Conservation (phyloP, 2,888 invertebrate species). For the Cordylochernes scorpioides region DNA sequence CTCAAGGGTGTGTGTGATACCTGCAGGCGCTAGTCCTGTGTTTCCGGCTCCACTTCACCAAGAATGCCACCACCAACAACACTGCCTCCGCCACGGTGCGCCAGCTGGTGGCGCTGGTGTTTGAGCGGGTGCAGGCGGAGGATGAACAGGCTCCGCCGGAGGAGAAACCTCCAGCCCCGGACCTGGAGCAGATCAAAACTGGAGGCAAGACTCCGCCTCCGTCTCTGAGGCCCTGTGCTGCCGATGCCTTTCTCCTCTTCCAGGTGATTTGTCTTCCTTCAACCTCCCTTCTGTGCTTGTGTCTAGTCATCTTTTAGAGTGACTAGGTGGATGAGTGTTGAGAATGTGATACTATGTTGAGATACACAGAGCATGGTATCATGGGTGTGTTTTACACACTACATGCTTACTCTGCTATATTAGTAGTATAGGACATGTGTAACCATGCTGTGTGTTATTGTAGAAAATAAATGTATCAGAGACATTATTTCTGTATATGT, state of each 20-base stretch:
- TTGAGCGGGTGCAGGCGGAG: slow-evolving; percentile 38
- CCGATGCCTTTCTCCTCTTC: slow-evolving; percentile 79
- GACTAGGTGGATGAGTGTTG: too few species aligned
- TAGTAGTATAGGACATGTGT: too few species aligned
- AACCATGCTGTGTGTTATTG: too few species aligned
- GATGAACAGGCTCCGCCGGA: slow-evolving; percentile 5
- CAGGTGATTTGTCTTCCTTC: too few species aligned
- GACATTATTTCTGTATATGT: too few species aligned
- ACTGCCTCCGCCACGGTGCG: slow-evolving; percentile 92
- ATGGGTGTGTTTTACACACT: too few species aligned
- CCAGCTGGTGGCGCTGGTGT: slow-evolving; percentile 71
- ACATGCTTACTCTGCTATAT: too few species aligned
- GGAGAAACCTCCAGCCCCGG: slow-evolving; percentile 26
- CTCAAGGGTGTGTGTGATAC: slow-evolving; percentile 2
- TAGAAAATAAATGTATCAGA: too few species aligned
- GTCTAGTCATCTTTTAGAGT: too few species aligned
- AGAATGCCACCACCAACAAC: slow-evolving; percentile 79
- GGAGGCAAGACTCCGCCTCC: slow-evolving; percentile 48
- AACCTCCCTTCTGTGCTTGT: too few species aligned
- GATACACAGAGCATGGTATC: too few species aligned
- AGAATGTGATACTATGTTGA: too few species aligned
- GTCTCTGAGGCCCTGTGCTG: slow-evolving; percentile 58
- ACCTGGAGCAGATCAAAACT: slow-evolving; percentile 48
- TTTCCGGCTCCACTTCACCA: slow-evolving; percentile 80
- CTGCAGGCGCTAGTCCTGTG: slow-evolving; percentile 68